Conservation (phyloP, 2,797 vertebrate species). For the Toxotes lorentzi region DNA sequence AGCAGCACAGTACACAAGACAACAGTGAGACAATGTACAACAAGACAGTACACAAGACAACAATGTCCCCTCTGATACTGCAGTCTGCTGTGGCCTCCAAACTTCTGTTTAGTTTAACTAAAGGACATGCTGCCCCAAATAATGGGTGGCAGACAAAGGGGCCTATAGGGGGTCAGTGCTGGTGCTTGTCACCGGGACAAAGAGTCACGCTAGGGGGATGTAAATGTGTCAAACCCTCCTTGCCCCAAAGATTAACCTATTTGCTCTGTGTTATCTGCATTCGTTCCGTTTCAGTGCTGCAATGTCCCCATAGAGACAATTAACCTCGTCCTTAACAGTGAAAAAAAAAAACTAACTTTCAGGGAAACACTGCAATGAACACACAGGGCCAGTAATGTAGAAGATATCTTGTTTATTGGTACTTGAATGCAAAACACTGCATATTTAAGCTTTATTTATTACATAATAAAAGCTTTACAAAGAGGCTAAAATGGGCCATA, state of each 20-base stretch:
- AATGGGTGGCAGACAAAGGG: slow-evolving; percentile 59
- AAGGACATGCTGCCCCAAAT: slow-evolving; percentile 55
- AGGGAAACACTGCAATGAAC: not conserved
- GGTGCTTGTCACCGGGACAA: slow-evolving; percentile 57
- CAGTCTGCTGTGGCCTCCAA: not conserved
- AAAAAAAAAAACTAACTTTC: not conserved
- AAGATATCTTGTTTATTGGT: slow-evolving; percentile 14
- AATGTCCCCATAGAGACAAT: not conserved
- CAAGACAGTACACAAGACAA: slow-evolving; percentile 34
- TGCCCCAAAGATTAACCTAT: not conserved
- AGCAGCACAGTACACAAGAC: slow-evolving; percentile 29
- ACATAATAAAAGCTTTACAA: not conserved
- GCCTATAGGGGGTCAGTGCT: slow-evolving; percentile 34
- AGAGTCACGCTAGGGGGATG: slow-evolving; percentile 67
- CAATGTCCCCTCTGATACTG: slow-evolving; percentile 38
- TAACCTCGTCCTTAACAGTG: not conserved
- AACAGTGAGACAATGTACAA: slow-evolving; percentile 33
- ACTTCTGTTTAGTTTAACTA: slow-evolving; percentile 52
- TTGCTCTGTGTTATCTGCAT: not conserved
- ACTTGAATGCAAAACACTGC: slow-evolving; percentile 5
- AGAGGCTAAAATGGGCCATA: slow-evolving; percentile 15
- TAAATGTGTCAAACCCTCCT: slow-evolving; percentile 27
- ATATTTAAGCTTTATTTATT: slow-evolving; percentile 5
- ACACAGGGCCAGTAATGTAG: not conserved
- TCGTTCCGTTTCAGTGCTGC: not conserved